Evolutionary conservation across 2,888 invertebrate genomes (phyloP).

Genomic region (Andrena hattorfiana): DNA sequence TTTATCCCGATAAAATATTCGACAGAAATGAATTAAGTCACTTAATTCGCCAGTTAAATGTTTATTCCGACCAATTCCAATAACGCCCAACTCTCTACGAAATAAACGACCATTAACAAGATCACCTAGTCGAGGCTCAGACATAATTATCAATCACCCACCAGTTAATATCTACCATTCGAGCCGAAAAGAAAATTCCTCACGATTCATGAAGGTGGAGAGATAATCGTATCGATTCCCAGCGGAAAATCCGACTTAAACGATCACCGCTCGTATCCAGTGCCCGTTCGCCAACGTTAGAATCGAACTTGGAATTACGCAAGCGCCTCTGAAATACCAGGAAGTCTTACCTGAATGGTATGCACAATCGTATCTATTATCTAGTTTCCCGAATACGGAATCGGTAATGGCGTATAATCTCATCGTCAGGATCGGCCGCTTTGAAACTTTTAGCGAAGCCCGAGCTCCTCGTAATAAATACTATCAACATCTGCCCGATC

Average conservation of each 20-base stretch:
- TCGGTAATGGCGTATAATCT: constrained; percentile 53
- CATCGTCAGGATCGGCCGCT: constrained; percentile 42
- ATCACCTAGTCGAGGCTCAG: too few species aligned
- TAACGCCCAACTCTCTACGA: too few species aligned
- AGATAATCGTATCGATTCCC: background rate
- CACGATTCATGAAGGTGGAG: too few species aligned
- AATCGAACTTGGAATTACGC: constrained; percentile 66
- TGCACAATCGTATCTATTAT: constrained; percentile 56
- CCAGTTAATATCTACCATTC: background rate
- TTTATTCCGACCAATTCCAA: too few species aligned
- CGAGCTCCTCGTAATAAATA: constrained; percentile 20
- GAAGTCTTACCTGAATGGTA: constrained; percentile 68
- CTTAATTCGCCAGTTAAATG: too few species aligned
- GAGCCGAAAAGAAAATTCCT: background rate
- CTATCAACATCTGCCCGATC: constrained; percentile 5
- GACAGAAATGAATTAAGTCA: too few species aligned
- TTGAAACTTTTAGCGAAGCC: constrained; percentile 27
- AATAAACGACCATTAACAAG: too few species aligned
- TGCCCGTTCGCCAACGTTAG: constrained; percentile 36
- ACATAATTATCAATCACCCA: background rate
- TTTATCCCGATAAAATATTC: too few species aligned
- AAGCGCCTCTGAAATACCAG: constrained; percentile 70
- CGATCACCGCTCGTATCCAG: background rate
- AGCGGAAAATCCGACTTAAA: background rate
- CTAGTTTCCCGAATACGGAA: constrained; percentile 57